Conservation (phyloP, 2,888 invertebrate species). For the Elmis aenea region DNA sequence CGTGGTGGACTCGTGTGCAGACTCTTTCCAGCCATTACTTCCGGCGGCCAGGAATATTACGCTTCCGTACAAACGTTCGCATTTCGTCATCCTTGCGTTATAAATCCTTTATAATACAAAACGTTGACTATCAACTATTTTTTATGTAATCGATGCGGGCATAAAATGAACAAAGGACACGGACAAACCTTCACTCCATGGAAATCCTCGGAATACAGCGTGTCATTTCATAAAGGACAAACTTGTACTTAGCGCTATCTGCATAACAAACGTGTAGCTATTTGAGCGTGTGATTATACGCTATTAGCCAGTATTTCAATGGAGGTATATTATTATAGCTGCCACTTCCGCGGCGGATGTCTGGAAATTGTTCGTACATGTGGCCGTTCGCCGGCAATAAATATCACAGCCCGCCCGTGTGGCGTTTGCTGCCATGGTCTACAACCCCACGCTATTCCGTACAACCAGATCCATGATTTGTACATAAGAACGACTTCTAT, state of each 20-base stretch:
- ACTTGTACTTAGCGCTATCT: slow-evolving; percentile 24
- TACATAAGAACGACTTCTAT: no score
- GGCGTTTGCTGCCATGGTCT: no score
- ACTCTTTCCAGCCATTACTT: slow-evolving; percentile 14
- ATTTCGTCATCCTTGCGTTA: slow-evolving; percentile 9
- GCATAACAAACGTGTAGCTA: slow-evolving; percentile 24
- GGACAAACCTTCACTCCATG: slow-evolving; percentile 2
- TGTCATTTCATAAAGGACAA: slow-evolving; percentile 10
- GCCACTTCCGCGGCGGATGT: slow-evolving; percentile 28
- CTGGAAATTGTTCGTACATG: slow-evolving; percentile 29
- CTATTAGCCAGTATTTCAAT: slow-evolving; percentile 29
- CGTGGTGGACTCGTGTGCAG: slow-evolving; percentile 10
- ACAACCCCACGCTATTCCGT: no score
- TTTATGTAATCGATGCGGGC: slow-evolving; percentile 4
- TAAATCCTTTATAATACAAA: slow-evolving; percentile 10
- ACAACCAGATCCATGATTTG: no score
- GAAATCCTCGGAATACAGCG: slow-evolving; percentile 4
- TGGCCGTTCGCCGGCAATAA: slow-evolving; percentile 18
- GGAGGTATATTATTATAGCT: slow-evolving; percentile 27
- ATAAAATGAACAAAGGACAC: slow-evolving; percentile 8
- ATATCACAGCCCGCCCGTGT: slow-evolving; percentile 12
- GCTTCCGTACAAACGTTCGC: slow-evolving; percentile 11
- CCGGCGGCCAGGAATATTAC: slow-evolving; percentile 15
- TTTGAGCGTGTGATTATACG: slow-evolving; percentile 29
- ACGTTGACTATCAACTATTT: slow-evolving; percentile 7